Conservation (phyloP, 2,888 invertebrate species). For the Drosophila peninsularis region DNA sequence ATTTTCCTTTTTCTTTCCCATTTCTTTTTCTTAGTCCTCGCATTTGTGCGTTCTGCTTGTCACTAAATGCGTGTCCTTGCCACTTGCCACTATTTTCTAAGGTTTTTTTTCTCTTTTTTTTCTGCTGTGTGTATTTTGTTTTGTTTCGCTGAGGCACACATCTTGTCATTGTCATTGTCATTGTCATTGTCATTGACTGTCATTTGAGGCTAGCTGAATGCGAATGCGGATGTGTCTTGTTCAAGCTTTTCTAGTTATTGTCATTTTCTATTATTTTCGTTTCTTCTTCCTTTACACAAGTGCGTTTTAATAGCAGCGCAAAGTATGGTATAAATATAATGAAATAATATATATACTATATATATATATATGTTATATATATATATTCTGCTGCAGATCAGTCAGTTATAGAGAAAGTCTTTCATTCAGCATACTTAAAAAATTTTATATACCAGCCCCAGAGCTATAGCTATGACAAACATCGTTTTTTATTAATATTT, state of each 20-base stretch:
- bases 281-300: conserved; percentile 14
- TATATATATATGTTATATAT: not conserved
- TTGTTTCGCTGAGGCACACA: conserved; percentile 35
- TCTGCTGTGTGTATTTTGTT: not conserved
- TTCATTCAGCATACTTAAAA: too few species aligned
- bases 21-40: conserved; percentile 25
- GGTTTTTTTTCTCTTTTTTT: conserved; percentile 6
- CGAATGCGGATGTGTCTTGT: conserved; percentile 43
- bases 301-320: conserved; percentile 17
- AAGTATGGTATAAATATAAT: not conserved
- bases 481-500: not conserved
- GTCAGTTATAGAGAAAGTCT: too few species aligned
- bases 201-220: conserved; percentile 35
- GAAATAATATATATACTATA: not conserved
- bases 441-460: too few species aligned
- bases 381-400: not conserved
- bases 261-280: conserved; percentile 6
- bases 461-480: not conserved
- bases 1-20: conserved; percentile 11
- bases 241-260: conserved; percentile 31
- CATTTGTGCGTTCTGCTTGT: conserved; percentile 44
- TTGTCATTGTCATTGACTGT: conserved; percentile 56
- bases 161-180: conserved; percentile 51
- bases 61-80: conserved; percentile 61
- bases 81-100: conserved; percentile 46